Evolutionary conservation across 1,140 invertebrate species (phyloP), one percentile per base, ranked within the genome.

Genomic region (Acromyrmex echinatior): DNA sequence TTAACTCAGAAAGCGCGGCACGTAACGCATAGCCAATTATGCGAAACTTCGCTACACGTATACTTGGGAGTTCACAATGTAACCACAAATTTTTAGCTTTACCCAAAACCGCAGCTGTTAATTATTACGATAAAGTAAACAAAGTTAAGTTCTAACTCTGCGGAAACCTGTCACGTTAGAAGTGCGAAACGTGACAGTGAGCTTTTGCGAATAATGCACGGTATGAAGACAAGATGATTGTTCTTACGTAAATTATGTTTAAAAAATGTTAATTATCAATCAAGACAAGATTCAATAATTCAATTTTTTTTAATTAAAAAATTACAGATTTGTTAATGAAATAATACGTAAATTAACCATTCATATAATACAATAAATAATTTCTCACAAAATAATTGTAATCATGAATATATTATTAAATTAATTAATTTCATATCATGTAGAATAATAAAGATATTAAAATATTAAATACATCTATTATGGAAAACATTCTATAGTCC

Each of bases 71-170:
- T 74, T 84, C 45, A 62, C 80, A 82, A 82, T 74, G 63, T 68
- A 39, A 21, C 56, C 53, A 60, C 56, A 62, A 60, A 88, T 80
- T 88, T 79, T 80, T 51, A 58, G 76, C 76, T 86, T 86, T 68
- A 80, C 71, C 66, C 31, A 65, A 73, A 86, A 66, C 68, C 78
- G 35, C 58, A 65, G 68, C 70, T 39, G 70, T 82, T 88, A 88
- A 88, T 88, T 82, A 87, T 65, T 49, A 58, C 21, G 56, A 66
- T 45, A 82, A 70, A 76, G 62, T 45, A 66, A 74, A 87, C 62
- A 51, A 85, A 70, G 86, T 78, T 77, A 74, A 63, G 53, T 62
- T 68, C 25, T 14, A 78, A 66, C 35, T 62, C 56, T 3, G 74
- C 21, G 35, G 21, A 68, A 77, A 81, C 56, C 16, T 56, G 82